phyloP scores from a whole-genome alignment of 2,888 invertebrate genomes.

The Neocrepidodera transversa region DNA sequence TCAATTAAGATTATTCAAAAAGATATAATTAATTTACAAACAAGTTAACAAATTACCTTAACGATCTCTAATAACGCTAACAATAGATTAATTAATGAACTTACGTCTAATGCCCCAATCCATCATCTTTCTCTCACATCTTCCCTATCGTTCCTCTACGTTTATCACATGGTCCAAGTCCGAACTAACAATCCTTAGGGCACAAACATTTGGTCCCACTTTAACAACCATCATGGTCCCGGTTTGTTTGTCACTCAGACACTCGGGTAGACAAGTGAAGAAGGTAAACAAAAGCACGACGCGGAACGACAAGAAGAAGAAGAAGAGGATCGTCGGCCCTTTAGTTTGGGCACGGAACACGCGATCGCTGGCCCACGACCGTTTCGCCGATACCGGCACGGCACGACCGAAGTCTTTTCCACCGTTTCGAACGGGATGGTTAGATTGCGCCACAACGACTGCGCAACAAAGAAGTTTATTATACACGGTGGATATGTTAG shows the following conservation, averaged over 20 bases:
- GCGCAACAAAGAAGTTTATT: not conserved
- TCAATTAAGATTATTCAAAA: no score
- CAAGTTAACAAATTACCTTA: not conserved
- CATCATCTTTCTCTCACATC: slow-evolving; percentile 65
- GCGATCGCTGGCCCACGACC: slow-evolving; percentile 7
- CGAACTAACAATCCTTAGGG: not conserved
- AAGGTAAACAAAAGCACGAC: slow-evolving; percentile 10
- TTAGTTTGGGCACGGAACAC: slow-evolving; percentile 1
- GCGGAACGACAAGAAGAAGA: slow-evolving; percentile 3
- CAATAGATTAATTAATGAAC: slow-evolving; percentile 51
- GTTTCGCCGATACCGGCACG: slow-evolving; percentile 2
- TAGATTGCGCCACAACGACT: not conserved
- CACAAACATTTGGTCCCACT: not conserved
- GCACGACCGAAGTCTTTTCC: slow-evolving; percentile 10
- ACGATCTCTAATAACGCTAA: not conserved
- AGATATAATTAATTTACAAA: no score
- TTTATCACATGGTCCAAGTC: not conserved
- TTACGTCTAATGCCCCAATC: slow-evolving; percentile 79
- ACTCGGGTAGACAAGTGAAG: slow-evolving; percentile 1
- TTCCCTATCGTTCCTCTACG: slow-evolving; percentile 18
- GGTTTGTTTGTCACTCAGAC: not conserved
- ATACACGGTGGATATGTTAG: not conserved
- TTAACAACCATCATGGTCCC: slow-evolving; percentile 11
- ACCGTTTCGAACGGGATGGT: not conserved
- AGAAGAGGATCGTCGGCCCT: slow-evolving; percentile 1